A percentile compares a stretch with the other conserved stretches of the same genome.
These are phyloP conservation scores for Dolomedes plantarius DNA, from an alignment of 2,888 invertebrate genomes.

Conservation along the genomic window DNA sequence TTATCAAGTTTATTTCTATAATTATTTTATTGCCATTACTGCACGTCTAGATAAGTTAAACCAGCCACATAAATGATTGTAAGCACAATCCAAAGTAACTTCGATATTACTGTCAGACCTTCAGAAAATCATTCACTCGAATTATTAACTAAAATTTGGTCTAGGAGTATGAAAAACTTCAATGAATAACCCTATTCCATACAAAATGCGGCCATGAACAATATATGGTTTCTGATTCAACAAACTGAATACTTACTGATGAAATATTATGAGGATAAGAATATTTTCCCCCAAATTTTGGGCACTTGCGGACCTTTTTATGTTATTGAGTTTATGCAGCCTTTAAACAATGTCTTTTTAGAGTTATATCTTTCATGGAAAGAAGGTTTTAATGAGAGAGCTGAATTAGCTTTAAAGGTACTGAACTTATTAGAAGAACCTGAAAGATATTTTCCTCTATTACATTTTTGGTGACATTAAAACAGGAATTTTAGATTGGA, in stretches of 20 bases:
- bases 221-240: constrained; percentile 82
- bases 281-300: constrained; percentile 82
- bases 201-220: constrained; percentile 79
- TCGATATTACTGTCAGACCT: constrained; percentile 22
- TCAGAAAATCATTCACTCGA: constrained; percentile 20
- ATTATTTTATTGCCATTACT: too few relatives aligned
- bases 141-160: constrained; percentile 63
- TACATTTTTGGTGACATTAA: constrained; percentile 84
- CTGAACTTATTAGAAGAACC: constrained; percentile 81
- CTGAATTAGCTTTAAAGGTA: constrained; percentile 78
- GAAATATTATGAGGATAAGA: constrained; percentile 80
- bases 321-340: constrained; percentile 82
- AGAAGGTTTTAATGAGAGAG: constrained; percentile 74
- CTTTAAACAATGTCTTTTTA: constrained; percentile 77
- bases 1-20: too few relatives aligned
- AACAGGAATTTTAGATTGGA: constrained; percentile 82
- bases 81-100: constrained; percentile 51
- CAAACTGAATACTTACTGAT: constrained; percentile 83
- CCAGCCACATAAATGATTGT: too few relatives aligned
- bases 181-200: constrained; percentile 21
- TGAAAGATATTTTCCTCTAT: constrained; percentile 80
- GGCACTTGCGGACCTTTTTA: constrained; percentile 84
- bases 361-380: constrained; percentile 71
- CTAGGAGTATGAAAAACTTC: constrained; percentile 50
- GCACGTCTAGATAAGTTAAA: too few relatives aligned